A percentile compares a stretch with the other conserved stretches of the same genome.
Conservation (phyloP, 1,140 invertebrate genomes). For the Penaeus indicus region DNA sequence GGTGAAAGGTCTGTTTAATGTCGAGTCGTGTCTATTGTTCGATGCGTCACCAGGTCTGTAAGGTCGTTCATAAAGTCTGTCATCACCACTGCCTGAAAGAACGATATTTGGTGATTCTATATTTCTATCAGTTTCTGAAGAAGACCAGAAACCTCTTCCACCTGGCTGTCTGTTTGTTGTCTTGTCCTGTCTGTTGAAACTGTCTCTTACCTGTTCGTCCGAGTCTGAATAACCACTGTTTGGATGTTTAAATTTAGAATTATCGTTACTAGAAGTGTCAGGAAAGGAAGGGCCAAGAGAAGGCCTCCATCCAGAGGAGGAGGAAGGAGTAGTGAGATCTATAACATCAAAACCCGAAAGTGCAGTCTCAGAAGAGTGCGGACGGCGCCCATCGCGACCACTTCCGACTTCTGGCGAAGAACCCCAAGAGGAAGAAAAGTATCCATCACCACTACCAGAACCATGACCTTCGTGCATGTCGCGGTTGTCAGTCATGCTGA, state of each 20-base stretch:
- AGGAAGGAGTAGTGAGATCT: constrained; percentile 13
- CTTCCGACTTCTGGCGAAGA: background rate
- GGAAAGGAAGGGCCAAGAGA: constrained; percentile 34
- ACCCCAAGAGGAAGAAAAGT: background rate
- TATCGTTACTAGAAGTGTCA: constrained; percentile 1
- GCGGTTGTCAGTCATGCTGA: constrained; percentile 19
- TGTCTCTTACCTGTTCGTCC: constrained; percentile 36
- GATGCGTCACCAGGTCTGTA: no score
- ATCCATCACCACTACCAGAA: background rate
- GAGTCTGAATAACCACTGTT: background rate
- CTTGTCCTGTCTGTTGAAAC: background rate
- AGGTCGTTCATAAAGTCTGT: background rate
- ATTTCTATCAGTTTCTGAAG: background rate
- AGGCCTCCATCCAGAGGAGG: constrained; percentile 21
- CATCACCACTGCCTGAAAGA: background rate
- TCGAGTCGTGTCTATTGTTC: no score
- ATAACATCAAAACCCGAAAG: constrained; percentile 28
- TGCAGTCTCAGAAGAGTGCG: constrained; percentile 35
- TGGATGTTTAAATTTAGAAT: constrained; percentile 18
- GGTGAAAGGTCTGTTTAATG: no score
- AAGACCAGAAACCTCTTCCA: constrained; percentile 37
- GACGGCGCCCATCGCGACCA: background rate
- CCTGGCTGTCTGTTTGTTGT: constrained; percentile 12
- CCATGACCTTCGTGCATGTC: constrained; percentile 34
- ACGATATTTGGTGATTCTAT: background rate